Evolutionary conservation across 1,140 invertebrate genomes (phyloP).

Genomic region (Zaprionus capensis): DNA sequence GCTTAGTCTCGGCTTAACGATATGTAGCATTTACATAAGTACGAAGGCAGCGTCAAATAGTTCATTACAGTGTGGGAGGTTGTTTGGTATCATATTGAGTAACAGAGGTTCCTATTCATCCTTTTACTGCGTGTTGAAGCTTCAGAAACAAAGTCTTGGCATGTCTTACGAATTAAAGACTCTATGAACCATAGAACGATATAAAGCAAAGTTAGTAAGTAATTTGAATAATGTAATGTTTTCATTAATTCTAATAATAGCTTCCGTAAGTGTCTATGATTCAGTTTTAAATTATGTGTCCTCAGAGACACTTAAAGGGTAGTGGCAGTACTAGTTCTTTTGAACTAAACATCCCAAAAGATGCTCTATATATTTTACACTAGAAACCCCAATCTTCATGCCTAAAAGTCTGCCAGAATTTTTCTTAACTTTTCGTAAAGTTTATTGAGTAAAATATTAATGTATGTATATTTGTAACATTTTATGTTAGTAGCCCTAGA

Average conservation of each 20-base stretch:
- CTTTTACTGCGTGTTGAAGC: too few relatives aligned
- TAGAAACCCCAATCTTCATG: neutral
- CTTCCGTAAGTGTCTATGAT: too few relatives aligned
- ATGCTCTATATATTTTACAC: neutral
- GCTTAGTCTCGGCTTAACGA: neutral
- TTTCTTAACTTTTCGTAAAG: conserved; percentile 7
- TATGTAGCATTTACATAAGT: neutral
- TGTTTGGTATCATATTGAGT: neutral
- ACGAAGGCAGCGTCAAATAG: neutral
- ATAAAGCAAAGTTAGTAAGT: too few relatives aligned
- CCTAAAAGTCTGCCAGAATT: conserved; percentile 1
- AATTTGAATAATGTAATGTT: too few relatives aligned
- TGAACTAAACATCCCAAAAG: neutral
- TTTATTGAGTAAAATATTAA: conserved; percentile 13
- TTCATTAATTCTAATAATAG: too few relatives aligned
- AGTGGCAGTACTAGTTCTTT: neutral
- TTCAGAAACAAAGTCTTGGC: too few relatives aligned
- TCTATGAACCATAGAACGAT: too few relatives aligned
- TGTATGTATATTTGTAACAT: conserved; percentile 12
- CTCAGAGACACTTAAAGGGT: too few relatives aligned
- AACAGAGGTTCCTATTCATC: neutral
- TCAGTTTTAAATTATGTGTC: too few relatives aligned
- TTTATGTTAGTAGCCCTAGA: conserved; percentile 2
- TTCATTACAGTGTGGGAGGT: neutral
- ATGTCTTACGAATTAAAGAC: too few relatives aligned